These are phyloP conservation scores for Brachyrhaphis roseni DNA, from an alignment of 2,797 vertebrate genomes.

Conservation along the genomic window DNA sequence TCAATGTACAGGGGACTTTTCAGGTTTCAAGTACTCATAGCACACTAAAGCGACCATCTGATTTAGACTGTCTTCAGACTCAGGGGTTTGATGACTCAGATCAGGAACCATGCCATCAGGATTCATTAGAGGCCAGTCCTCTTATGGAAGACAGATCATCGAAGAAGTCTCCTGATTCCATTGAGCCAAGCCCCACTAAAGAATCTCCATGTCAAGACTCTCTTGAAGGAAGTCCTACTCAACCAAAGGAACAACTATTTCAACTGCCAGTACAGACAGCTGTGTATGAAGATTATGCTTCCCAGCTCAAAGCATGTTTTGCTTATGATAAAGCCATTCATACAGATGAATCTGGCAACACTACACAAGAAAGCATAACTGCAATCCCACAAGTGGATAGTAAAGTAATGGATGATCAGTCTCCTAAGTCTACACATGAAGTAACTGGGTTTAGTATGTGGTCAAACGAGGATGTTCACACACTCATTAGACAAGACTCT, in stretches of 20 bases:
- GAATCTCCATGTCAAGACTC: conserved; percentile 93
- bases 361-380: conserved; percentile 71
- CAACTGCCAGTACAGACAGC: conserved; percentile 49
- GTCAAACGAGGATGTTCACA: conserved; percentile 61
- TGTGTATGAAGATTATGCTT: conserved; percentile 74
- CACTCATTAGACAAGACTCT: conserved; percentile 38
- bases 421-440: conserved; percentile 78
- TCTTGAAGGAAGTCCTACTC: conserved; percentile 91
- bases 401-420: conserved; percentile 76
- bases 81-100: conserved; percentile 79
- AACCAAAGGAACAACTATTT: conserved; percentile 69
- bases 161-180: conserved; percentile 94
- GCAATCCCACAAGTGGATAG: conserved; percentile 83
- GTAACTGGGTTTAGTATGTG: conserved; percentile 76
- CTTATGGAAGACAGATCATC: conserved; percentile 90
- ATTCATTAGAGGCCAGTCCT: conserved; percentile 93
- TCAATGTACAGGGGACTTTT: conserved; percentile 15
- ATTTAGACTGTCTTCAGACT: conserved; percentile 81
- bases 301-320: conserved; percentile 69
- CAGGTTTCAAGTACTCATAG: conserved; percentile 68
- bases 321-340: conserved; percentile 49
- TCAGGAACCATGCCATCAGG: conserved; percentile 82
- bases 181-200: conserved; percentile 93
- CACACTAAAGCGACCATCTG: conserved; percentile 76
- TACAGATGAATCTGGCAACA: conserved; percentile 75